These are phyloP conservation scores for Aphelocoma coerulescens DNA, from an alignment of 2,113 vertebrate species.

Conservation along the genomic window DNA sequence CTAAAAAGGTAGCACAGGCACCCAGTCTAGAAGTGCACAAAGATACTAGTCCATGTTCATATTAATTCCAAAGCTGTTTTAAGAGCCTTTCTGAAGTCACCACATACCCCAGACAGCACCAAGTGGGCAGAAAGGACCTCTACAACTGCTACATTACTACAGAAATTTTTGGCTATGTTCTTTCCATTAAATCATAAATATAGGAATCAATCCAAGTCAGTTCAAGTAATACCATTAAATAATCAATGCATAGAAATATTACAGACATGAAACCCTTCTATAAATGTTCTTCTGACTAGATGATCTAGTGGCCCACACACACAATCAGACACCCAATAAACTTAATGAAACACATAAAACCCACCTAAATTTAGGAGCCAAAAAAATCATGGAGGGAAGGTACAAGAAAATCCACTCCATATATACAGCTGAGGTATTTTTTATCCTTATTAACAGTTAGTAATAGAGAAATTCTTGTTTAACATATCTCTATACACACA, in stretches of 20 bases:
- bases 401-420: not conserved
- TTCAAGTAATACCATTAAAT: not conserved
- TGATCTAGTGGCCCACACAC: not conserved
- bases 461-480: not conserved
- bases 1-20: not conserved
- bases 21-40: not conserved
- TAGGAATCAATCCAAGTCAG: not conserved
- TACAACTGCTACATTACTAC: not conserved
- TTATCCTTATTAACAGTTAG: not conserved
- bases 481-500: not conserved
- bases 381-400: not conserved
- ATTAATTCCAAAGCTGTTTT: not conserved
- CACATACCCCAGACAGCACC: not conserved
- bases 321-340: not conserved
- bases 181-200: not conserved
- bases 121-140: not conserved
- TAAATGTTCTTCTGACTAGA: not conserved
- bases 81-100: not conserved
- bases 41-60: not conserved
- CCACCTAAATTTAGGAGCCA: not conserved
- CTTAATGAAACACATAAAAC: not conserved
- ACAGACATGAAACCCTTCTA: not conserved
- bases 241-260: not conserved
- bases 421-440: not conserved
- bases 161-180: not conserved